A percentile compares a stretch with the other conserved stretches of the same genome.
Evolutionary conservation across 2,888 invertebrate genomes (phyloP).

Genomic region (Tortrix viridana): DNA sequence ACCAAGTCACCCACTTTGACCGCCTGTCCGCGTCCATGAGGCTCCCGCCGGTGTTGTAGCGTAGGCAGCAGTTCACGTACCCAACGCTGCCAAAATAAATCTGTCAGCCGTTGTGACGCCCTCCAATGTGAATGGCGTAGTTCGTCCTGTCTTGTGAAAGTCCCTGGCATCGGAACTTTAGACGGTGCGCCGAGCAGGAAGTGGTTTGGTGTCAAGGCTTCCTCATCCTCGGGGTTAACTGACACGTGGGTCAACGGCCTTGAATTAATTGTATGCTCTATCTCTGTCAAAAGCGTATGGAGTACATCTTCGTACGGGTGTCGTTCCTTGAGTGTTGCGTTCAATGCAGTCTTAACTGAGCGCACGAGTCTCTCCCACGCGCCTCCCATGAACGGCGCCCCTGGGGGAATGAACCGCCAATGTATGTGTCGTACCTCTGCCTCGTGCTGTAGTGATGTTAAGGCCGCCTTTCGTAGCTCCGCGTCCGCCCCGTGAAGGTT

Average conservation of each 20-base stretch:
- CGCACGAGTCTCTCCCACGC: not conserved
- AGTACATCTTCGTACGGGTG: not conserved
- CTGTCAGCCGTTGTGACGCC: not conserved
- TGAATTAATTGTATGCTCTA: not conserved
- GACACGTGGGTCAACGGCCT: not conserved
- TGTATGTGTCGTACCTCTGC: not conserved
- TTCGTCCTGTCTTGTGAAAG: not conserved
- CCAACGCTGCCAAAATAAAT: constrained; percentile 1
- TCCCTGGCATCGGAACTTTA: not conserved
- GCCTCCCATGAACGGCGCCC: constrained; percentile 1
- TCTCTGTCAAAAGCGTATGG: not conserved
- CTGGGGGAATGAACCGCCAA: not conserved
- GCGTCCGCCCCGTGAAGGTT: not conserved
- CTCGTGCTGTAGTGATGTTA: not conserved
- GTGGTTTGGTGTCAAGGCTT: not conserved
- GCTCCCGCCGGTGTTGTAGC: constrained; percentile 2
- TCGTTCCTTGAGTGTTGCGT: not conserved
- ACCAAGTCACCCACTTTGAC: not conserved
- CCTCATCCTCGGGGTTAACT: not conserved
- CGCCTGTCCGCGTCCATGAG: not conserved
- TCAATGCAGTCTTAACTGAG: not conserved
- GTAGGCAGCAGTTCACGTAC: not conserved
- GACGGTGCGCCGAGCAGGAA: not conserved
- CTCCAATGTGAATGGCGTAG: not conserved
- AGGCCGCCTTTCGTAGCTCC: not conserved